phyloP scores from a whole-genome alignment of 2,797 vertebrate genomes.

The Myoxocephalus aenaeus region DNA sequence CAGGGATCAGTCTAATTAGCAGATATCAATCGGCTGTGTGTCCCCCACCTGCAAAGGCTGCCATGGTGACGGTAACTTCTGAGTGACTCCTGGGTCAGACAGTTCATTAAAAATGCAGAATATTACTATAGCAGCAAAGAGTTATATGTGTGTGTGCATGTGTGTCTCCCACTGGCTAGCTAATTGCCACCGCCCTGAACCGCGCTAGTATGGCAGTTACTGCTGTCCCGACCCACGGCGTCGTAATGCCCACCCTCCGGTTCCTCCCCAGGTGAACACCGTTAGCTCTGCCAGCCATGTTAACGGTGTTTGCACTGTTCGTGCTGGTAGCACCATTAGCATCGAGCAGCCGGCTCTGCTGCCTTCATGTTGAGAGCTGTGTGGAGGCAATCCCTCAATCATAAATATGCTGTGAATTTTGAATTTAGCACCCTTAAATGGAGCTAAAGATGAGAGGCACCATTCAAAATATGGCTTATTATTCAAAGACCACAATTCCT shows the following conservation, averaged over 20 bases:
- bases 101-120: conserved; percentile 1
- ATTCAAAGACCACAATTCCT: neutral
- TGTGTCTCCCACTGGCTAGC: neutral
- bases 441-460: neutral
- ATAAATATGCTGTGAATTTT: neutral
- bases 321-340: neutral
- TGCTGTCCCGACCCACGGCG: neutral
- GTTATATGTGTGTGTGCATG: neutral
- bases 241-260: neutral
- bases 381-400: neutral
- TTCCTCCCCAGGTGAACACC: neutral
- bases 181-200: neutral
- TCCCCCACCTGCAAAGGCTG: conserved; percentile 11
- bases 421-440: neutral
- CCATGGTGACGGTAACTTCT: neutral
- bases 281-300: neutral
- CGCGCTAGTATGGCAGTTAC: neutral
- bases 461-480: neutral
- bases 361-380: neutral
- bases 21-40: conserved; percentile 1
- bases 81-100: neutral
- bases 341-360: neutral
- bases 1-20: conserved; percentile 8
- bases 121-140: neutral
- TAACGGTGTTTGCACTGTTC: neutral